Evolutionary conservation across 2,113 vertebrate species (phyloP).

Genomic region (Galbula dea): DNA sequence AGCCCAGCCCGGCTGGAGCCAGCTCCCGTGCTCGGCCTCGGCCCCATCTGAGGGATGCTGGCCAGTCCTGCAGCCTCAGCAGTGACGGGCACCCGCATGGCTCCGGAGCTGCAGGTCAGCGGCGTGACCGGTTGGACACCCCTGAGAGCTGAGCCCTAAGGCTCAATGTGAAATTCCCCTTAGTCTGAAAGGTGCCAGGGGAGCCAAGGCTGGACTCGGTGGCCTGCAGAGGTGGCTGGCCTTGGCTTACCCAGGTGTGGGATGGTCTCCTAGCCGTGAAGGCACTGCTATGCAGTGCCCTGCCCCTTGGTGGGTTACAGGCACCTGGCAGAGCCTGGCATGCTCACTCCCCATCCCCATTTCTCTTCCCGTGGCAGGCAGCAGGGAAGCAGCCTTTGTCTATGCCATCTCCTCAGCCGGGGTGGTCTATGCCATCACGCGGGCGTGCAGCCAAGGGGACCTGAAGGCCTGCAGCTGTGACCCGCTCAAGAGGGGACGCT

Average conservation of each 20-base stretch:
- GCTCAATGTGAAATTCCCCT: fast-evolving
- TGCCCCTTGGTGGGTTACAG: fast-evolving
- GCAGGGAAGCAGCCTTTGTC: constrained; percentile 94
- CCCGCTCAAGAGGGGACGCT: constrained; percentile 87
- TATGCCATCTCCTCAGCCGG: constrained; percentile 97
- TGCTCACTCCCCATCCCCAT: background rate
- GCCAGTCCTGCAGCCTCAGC: background rate
- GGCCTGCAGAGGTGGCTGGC: background rate
- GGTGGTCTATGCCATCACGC: constrained; percentile 93
- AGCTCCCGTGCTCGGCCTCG: fast-evolving
- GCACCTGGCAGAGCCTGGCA: fast-evolving
- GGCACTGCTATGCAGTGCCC: fast-evolving
- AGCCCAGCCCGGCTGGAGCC: fast-evolving
- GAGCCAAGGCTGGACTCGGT: fast-evolving
- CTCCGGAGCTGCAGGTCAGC: fast-evolving
- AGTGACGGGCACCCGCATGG: fast-evolving
- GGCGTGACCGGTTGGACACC: fast-evolving
- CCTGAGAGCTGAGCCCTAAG: background rate
- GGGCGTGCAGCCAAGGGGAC: constrained; percentile 95
- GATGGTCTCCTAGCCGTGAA: fast-evolving
- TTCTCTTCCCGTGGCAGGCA: constrained; percentile 73
- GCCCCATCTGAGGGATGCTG: fast-evolving
- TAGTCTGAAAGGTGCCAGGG: background rate
- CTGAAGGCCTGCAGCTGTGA: constrained; percentile 92
- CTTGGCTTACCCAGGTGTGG: fast-evolving